Base-by-base conservation (phyloP, 2,888 invertebrate species). In the Lepidocyrtinus sp. region DNA sequence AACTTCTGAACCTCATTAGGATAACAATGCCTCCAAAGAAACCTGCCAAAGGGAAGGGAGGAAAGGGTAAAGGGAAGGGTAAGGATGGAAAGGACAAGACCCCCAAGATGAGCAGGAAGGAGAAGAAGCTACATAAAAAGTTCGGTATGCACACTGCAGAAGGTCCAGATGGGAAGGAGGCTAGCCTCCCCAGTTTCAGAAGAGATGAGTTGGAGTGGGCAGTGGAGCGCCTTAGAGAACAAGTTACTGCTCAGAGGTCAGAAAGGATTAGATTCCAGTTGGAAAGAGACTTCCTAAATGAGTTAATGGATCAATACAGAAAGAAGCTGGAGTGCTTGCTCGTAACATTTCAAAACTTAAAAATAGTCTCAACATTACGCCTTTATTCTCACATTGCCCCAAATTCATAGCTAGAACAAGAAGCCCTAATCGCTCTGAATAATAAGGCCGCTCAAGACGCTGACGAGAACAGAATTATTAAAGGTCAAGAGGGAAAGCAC, bases 401-500 rank as follows among this genome's bases (percentile, higher is more conserved):
- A n/a, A n/a, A n/a, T n/a, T n/a, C n/a, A n/a, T n/a, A 84, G 84
- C 62, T 72, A 3, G 84, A 84, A 12, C 77, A 83, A 69, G 71
- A 82, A 26, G 15, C 72, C 1, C 36, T 80, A 19, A 61, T 77
- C 7, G 82, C 82, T 1, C 59, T 82, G 45, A 79, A 78, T 24
- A 81, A 83, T 65, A 76, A 78, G 63, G 68, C 84, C 15, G 63
- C 78, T 5, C 84, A 85, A 63, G 84, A 86, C 71, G 75, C 80
- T 0, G 84, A 82, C 36, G 83, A 86, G 15, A 78, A 82, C 63
- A 81, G 59, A 17, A 73, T 83, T 1, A 76, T 86, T 17, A 85
- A 86, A 69, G 81, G 73, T 9, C 82, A 84, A 69, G 86, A 86
- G 68, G 84, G 80, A 0, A 86, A 86, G 59, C 86, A 86, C 75